Base-by-base conservation (phyloP, 2,888 invertebrate species). In the Ariolimax columbianus region DNA sequence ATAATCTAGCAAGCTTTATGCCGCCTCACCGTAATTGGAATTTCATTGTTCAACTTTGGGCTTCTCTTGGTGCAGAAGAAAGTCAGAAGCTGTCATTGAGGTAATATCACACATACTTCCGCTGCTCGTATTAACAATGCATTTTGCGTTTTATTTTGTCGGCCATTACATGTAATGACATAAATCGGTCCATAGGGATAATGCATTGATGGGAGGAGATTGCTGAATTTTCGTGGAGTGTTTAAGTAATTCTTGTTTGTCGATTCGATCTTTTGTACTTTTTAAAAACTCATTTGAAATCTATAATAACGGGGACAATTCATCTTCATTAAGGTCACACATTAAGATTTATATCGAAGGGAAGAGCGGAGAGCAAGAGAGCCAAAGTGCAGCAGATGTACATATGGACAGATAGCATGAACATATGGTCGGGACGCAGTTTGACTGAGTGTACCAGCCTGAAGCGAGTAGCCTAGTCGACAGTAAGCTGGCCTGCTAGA, bases 181-280 rank as follows among this genome's bases (percentile, higher is more conserved):
- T 82, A 43, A 82, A 82, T 82, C 82, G 63, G 11, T 26, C 82
- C n/a, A 33, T 82, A 82, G 75, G 75, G 63, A 75, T 82, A 82
- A 82, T 82, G 82, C 75, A 82, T 82, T 82, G 82, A 75, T 63
- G 73, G 75, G 75, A 75, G 82, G 82, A 82, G 75, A 75, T 82
- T 63, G 63, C 82, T 75, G 75, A 63, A 73, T 59, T 75, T 82
- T 75, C 33, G 36, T 55, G n/a, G 30, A 63, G 82, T 75, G 82
- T 75, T 82, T 73, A 59, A 40, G 40, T 82, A 59, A 82, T 82
- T 75, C 63, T 82, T 33, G 82, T 26, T 75, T 75, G 82, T 59
- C 63, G 40, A 30, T 63, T 51, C 63, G 75, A 75, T 63, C 82
- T 75, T 43, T 82, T 75, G 59, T 75, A 26, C 75, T 33, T 75